These are phyloP conservation scores for Notocelia uddmanniana DNA, from an alignment of 2,888 invertebrate genomes.

Conservation along the genomic window DNA sequence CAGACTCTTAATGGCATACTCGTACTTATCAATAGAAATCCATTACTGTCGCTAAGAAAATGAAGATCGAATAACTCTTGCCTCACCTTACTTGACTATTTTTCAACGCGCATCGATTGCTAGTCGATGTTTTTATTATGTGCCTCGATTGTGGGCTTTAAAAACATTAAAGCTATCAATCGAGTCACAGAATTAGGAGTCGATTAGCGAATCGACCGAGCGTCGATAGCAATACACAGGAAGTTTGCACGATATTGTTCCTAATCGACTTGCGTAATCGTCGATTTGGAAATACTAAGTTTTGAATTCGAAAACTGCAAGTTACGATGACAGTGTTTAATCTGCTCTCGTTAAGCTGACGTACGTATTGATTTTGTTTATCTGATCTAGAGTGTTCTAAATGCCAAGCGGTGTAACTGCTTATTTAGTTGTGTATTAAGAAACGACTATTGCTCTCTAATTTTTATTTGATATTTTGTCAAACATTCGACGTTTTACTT, in stretches of 20 bases:
- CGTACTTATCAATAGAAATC: slow-evolving; percentile 40
- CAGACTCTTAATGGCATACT: slow-evolving; percentile 38
- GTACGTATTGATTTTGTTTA: slow-evolving; percentile 42
- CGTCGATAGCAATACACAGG: slow-evolving; percentile 14
- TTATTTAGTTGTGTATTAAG: slow-evolving; percentile 34
- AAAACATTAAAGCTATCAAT: neutral
- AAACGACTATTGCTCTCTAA: slow-evolving; percentile 26
- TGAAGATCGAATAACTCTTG: slow-evolving; percentile 39
- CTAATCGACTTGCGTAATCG: slow-evolving; percentile 28
- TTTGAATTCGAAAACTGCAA: slow-evolving; percentile 39
- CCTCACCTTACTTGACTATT: slow-evolving; percentile 32
- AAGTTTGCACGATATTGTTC: slow-evolving; percentile 37
- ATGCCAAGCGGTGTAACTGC: slow-evolving; percentile 28
- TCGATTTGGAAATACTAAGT: slow-evolving; percentile 25
- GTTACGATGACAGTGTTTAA: slow-evolving; percentile 44
- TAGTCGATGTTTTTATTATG: slow-evolving; percentile 24
- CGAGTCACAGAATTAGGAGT: too few relatives aligned
- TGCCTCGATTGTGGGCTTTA: slow-evolving; percentile 30
- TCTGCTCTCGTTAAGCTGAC: slow-evolving; percentile 30
- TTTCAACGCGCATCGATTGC: slow-evolving; percentile 25
- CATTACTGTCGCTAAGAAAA: slow-evolving; percentile 40
- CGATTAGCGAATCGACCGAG: slow-evolving; percentile 30
- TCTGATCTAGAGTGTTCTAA: slow-evolving; percentile 43
- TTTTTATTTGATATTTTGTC: slow-evolving; percentile 31
- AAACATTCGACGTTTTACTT: slow-evolving; percentile 30